Base-by-base conservation (phyloP, 2,888 invertebrate species). In the Galerucella pusilla region DNA sequence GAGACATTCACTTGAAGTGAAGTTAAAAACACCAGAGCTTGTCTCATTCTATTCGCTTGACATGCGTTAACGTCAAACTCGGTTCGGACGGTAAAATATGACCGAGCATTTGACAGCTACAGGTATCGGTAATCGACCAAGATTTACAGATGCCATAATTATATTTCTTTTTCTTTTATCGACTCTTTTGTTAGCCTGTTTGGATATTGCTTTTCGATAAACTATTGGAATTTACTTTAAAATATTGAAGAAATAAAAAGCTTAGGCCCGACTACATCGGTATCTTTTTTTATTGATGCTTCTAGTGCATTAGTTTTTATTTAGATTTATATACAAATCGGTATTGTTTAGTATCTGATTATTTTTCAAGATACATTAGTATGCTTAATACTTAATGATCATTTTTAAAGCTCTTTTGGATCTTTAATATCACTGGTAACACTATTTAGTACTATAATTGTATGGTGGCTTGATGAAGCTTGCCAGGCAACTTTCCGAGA, bases 71-170 rank as follows among this genome's bases (percentile, higher is more conserved):
- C 82, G 84, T 85, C 84, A 84, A 81, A 80, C 80, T 74, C 78
- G 79, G 81, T 80, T 81, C 81, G 81, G 79, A 80, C 80, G 83
- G 76, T 85, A 85, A 85, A 85, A 85, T 85, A 85, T 84, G 84
- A 83, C 82, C 80, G 80, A 75, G 77, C 77, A 77, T 79, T 80
- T 82, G 84, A 84, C 85, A 85, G 83, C 80, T 85, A 85, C 85
- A 85, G 83, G 84, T 84, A 85, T 84, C 81, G 83, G 83, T 83
- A 83, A 83, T 80, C 81, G 78, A 77, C 75, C 73, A 82, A 85
- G 85, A 85, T 85, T 85, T 85, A 84, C 83, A 81, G 81, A 83
- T 79, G 82, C 82, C 83, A 84, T 84, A 83, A 84, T 84, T 83
- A 82, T 83, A 83, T 84, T 84, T 82, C 82, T 80, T 80, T 77